Percentiles rank a stretch among this genome's conserved stretches.
These are phyloP conservation scores for Lepidurus arcticus DNA, from an alignment of 1,140 invertebrate species.

Conservation along the genomic window DNA sequence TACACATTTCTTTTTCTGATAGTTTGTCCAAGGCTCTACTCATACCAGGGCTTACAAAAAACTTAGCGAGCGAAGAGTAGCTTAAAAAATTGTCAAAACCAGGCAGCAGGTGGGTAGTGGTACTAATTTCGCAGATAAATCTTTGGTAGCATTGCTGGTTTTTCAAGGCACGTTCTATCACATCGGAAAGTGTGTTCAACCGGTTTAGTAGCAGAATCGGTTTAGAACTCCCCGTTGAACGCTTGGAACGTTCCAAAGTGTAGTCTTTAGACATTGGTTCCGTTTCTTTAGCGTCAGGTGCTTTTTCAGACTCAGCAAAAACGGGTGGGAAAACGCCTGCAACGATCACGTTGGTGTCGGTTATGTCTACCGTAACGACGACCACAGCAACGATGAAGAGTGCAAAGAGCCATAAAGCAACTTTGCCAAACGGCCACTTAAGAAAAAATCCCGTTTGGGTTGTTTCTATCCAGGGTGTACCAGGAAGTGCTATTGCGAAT, in stretches of 20 bases:
- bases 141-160: not conserved
- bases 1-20: not conserved
- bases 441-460: not conserved
- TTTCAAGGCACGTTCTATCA: not conserved
- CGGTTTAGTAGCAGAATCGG: not conserved
- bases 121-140: not conserved
- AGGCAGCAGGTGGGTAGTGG: not conserved
- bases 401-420: not conserved
- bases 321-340: not conserved
- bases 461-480: not conserved
- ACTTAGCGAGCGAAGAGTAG: not conserved
- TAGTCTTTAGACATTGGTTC: not conserved
- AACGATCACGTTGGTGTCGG: not conserved
- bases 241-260: not conserved
- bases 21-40: not conserved
- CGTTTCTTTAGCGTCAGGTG: not conserved
- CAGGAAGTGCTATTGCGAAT: not conserved
- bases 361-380: not conserved
- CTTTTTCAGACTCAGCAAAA: not conserved
- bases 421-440: constrained; percentile 1
- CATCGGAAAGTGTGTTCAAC: not conserved
- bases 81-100: not conserved
- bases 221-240: not conserved
- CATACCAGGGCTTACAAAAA: not conserved
- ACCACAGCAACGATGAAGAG: not conserved